Evolutionary conservation across 2,888 invertebrate species (phyloP), one percentile per base, ranked within the genome.

Genomic region (Lepidochrysops patricia): DNA sequence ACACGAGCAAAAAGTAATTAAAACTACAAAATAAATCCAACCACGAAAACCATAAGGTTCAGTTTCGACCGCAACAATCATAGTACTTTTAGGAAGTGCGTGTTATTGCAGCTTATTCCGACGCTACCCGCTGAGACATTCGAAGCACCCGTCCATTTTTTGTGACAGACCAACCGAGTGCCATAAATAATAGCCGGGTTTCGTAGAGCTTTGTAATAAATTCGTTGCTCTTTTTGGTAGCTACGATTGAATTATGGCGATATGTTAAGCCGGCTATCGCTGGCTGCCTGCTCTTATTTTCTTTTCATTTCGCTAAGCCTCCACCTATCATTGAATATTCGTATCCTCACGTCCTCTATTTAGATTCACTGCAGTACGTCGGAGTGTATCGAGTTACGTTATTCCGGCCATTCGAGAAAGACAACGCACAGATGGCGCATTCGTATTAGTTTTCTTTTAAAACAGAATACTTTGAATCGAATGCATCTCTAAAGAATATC

Each of bases 181-280:
- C 86, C 87, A 89, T 89, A 89, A 89, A 89, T 89, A 89, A 89
- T 88, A 89, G 86, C 84, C 82, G 84, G 84, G 88, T 87, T 85
- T 82, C 80, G 79, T 79, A 78, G 78, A 77, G 84, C 85, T 82
- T 87, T 85, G 87, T 88, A 84, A 86, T 87, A 87, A 88, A 88
- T 86, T 82, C 79, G 83, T 82, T 87, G 88, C 84, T 88, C 88
- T 84, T 89, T 82, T 88, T 84, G 82, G 85, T 82, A 85, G 80
- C 77, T 76, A 72, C 80, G 79, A 88, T 87, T 88, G 89, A 89
- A 87, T 87, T 87, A 89, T 89, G 85, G 79, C 80, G 86, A 87
- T 88, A 82, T 82, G 84, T 82, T 88, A 85, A 88, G 85, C 87
- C 82, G 75, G 79, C 76, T 74, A 79, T 81, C 82, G 79, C 82